Evolutionary conservation across 2,113 vertebrate genomes (phyloP), one percentile per base, ranked within the genome.

Genomic region (Catagonus wagneri): DNA sequence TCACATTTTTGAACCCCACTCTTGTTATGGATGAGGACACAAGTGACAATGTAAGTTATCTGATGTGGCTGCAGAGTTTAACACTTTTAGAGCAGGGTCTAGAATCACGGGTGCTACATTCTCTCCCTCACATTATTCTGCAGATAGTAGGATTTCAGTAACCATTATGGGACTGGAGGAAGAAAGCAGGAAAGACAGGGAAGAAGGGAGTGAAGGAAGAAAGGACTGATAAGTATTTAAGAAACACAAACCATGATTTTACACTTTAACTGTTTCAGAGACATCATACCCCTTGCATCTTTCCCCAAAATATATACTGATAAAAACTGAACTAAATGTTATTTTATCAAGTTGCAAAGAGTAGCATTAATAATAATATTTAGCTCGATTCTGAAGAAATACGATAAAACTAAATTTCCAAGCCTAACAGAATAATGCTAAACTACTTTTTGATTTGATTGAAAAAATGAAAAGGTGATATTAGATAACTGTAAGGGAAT

Each of bases 321-420:
- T 52, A 87, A 60, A 81, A 90, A 27, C 7, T 36, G 27, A 93
- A 60, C 12, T 32, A 50, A 71, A 39, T 50, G 2, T 27, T 36
- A 79, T 89, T 88, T 84, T 83, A 78, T 23, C 54, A 32, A 60
- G 11, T 10, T 72, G 10, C 19, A 76, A 92, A 56, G 0, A 61
- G 10, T 50, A 54, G 32, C 32, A 54, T 19, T 27, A 44, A 88
- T 93, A 61, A 83, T 44, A 89, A 95, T 11, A 16, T 72, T 66
- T 13, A 86, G 25, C 8, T 56, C 22, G 58, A 83, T 80, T 94
- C 44, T 81, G 9, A 81, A 7, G 0, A 79, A 71, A 15, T 95
- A 34, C 44, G 27, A 75, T 44, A 90, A 94, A 92, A 84, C n/a
- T 94, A n/a, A 65, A 15, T 39, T 95, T 90, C 81, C 15, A 90